Evolutionary conservation across 2,888 invertebrate genomes (phyloP).

Genomic region (Cosmia trapezina): DNA sequence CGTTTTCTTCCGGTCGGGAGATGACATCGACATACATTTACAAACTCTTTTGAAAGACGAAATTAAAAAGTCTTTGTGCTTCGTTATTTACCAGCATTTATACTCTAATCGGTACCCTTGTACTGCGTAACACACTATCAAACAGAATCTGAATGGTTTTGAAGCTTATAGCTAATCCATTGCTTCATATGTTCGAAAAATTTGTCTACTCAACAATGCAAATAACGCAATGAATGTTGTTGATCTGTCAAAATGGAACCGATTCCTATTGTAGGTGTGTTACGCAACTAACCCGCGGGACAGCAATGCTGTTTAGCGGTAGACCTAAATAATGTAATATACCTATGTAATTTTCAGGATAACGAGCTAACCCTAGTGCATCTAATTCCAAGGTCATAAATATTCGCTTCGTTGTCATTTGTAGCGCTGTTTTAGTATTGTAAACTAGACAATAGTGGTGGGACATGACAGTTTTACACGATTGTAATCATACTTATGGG

Average conservation of each 20-base stretch:
- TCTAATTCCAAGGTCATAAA: constrained; percentile 21
- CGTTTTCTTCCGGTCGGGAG: not conserved
- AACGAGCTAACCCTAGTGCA: not conserved
- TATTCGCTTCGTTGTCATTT: constrained; percentile 2
- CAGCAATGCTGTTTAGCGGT: not conserved
- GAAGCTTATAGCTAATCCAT: too few species aligned
- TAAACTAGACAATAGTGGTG: constrained; percentile 15
- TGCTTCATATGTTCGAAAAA: too few species aligned
- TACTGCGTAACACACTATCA: too few species aligned
- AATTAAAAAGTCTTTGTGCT: too few species aligned
- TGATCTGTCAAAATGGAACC: too few species aligned
- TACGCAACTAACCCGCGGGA: not conserved
- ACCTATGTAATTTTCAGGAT: not conserved
- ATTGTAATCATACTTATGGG: not conserved
- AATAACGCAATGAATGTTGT: too few species aligned
- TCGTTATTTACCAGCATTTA: not conserved
- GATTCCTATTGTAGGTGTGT: too few species aligned
- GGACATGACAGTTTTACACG: not conserved
- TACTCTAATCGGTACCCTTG: not conserved
- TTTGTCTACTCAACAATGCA: too few species aligned
- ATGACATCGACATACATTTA: not conserved
- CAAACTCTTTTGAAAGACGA: not conserved
- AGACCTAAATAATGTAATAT: not conserved
- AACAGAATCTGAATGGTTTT: too few species aligned
- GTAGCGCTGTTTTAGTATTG: constrained; percentile 13